Conservation (phyloP, 2,797 vertebrate species). For the Meriones psammophilus region DNA sequence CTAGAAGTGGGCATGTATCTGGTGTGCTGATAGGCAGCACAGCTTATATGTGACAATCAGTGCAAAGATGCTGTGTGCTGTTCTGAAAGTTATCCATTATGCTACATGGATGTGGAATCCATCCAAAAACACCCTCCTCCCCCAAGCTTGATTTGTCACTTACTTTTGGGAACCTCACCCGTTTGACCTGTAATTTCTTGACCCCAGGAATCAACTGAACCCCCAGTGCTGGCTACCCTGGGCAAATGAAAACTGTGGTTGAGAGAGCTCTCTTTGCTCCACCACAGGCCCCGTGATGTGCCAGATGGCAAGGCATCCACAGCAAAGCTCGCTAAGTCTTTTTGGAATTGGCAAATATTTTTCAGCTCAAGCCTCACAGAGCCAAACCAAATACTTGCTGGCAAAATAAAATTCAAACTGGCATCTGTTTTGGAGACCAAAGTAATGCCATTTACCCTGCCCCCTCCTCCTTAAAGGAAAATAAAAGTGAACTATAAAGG, state of each 20-base stretch:
- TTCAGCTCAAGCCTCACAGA: slow-evolving; percentile 83
- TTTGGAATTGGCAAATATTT: slow-evolving; percentile 88
- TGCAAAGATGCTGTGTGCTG: background rate
- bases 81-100: slow-evolving; percentile 54
- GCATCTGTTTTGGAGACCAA: slow-evolving; percentile 89
- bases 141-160: slow-evolving; percentile 80
- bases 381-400: slow-evolving; percentile 91
- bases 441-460: slow-evolving; percentile 78
- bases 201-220: slow-evolving; percentile 80
- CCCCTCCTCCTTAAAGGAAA: slow-evolving; percentile 70
- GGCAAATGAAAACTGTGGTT: slow-evolving; percentile 88
- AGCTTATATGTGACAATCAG: background rate
- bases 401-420: slow-evolving; percentile 87
- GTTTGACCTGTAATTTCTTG: slow-evolving; percentile 86
- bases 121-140: background rate
- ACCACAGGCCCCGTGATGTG: slow-evolving; percentile 86
- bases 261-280: slow-evolving; percentile 85
- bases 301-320: slow-evolving; percentile 88
- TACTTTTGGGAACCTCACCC: slow-evolving; percentile 85
- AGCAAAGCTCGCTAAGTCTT: slow-evolving; percentile 90
- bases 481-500: slow-evolving; percentile 81
- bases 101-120: background rate
- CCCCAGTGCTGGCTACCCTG: slow-evolving; percentile 78
- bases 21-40: background rate
- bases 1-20: background rate